Percentiles rank a stretch among this genome's conserved stretches.
These are phyloP conservation scores for Rhea americana DNA, from an alignment of 2,113 vertebrate genomes.

Conservation along the genomic window DNA sequence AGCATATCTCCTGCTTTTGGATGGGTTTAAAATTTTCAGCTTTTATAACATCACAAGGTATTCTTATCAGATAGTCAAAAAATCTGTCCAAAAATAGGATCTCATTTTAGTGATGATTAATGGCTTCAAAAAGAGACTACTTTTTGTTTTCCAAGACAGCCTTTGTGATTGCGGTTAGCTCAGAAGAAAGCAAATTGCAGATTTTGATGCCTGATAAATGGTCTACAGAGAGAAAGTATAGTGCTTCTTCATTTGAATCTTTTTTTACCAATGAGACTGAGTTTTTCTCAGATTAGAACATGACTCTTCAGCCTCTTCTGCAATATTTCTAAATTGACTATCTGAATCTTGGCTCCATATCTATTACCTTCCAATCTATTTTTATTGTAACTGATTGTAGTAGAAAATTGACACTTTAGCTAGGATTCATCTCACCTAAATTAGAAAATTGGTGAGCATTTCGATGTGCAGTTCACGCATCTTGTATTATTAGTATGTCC, in stretches of 20 bases:
- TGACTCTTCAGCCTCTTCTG: neutral
- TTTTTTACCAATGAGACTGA: neutral
- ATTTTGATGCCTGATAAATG: neutral
- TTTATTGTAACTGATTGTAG: neutral
- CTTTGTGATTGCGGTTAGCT: neutral
- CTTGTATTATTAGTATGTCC: neutral
- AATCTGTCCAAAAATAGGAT: neutral
- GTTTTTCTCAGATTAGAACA: neutral
- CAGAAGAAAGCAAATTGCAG: neutral
- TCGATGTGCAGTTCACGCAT: neutral
- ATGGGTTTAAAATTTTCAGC: neutral
- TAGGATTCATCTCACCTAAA: neutral
- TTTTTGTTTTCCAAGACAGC: neutral
- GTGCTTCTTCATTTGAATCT: neutral
- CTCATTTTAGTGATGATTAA: constrained; percentile 4
- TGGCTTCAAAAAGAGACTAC: neutral
- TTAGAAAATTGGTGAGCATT: neutral
- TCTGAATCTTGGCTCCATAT: neutral
- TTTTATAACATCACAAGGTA: neutral
- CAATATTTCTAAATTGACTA: neutral
- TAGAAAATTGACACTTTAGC: neutral
- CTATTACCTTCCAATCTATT: neutral
- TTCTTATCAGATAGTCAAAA: neutral
- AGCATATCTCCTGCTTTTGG: neutral
- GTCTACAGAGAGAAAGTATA: neutral